Evolutionary conservation across 1,140 invertebrate genomes (phyloP), one percentile per base, ranked within the genome.

Genomic region (Micrasema minimum): DNA sequence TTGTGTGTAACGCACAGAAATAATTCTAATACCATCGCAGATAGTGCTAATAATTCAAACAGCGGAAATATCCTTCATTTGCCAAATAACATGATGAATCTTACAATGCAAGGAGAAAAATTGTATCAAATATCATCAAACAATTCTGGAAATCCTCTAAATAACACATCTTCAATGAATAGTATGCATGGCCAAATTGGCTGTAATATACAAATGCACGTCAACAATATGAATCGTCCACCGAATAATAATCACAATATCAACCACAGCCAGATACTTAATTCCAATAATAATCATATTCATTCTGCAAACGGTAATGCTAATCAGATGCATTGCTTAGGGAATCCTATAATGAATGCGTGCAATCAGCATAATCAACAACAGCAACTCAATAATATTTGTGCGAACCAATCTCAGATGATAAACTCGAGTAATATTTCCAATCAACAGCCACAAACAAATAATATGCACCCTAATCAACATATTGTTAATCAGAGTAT

Each of bases 151-250:
- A 61, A 53, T 43, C 9, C 26, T 43, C 6, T 51, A 53, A 68
- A 70, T 46, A 37, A 22, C 37, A 6, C 23, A 26, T 81, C 79
- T 10, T 80, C 78, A 68, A 80, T 83, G 75, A 82, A 79, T 66
- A 82, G 79, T 75, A 79, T 83, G 77, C 83, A 82, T 66, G 83
- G 80, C 16, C 69, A 75, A 65, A 65, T 69, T 35, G 70, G 66
- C 48, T 74, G 72, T 61, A 74, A 71, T 64, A 37, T 75, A 20
- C 72, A 75, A 57, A 69, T 71, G 66, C 70, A 71, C 16, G 62
- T 71, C 0, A 59, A 59, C 18, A 71, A 71, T 64, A n/a, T 66
- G 22, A 74, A 74, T 22, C 62, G 67, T 38, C 26, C 55, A 1
- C 55, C 67, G 22, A 67, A 67, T 26, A 74, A n/a, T 46, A 62